phyloP scores from a whole-genome alignment of 2,113 vertebrate species.

The Pterocles orientalis region DNA sequence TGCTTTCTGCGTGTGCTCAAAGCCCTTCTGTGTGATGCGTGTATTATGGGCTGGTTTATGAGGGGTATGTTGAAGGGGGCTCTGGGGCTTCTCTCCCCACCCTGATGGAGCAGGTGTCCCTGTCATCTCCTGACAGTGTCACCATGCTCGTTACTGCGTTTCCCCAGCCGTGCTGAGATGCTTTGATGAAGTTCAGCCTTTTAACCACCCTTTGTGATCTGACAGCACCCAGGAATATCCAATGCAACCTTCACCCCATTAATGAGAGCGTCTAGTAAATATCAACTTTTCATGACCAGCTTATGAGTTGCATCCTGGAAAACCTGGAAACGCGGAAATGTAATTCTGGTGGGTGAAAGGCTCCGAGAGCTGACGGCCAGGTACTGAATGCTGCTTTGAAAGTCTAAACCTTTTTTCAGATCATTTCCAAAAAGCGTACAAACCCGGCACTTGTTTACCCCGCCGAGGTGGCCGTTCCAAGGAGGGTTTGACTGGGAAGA shows the following conservation, averaged over 20 bases:
- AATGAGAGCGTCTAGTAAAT: conserved; percentile 16
- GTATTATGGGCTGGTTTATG: background rate
- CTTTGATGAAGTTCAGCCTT: conserved; percentile 28
- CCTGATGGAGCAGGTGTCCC: background rate
- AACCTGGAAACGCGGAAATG: background rate
- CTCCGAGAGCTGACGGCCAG: background rate
- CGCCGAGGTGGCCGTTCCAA: rapidly evolving
- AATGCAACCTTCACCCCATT: background rate
- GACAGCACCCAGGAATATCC: conserved; percentile 2
- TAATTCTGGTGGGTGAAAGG: background rate
- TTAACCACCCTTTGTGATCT: conserved; percentile 28
- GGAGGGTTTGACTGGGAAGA: background rate
- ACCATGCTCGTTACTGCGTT: background rate
- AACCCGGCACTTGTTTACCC: background rate
- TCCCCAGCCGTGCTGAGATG: background rate
- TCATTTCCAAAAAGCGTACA: background rate
- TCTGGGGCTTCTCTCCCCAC: background rate
- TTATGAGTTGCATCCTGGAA: background rate
- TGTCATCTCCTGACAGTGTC: conserved; percentile 17
- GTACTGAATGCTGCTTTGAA: background rate
- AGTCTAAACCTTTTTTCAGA: background rate
- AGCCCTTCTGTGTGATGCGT: background rate
- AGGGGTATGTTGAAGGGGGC: background rate
- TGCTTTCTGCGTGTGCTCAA: background rate
- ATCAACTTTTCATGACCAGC: background rate